Conservation (phyloP, 2,888 invertebrate genomes). For the Cantharis flavilabris region DNA sequence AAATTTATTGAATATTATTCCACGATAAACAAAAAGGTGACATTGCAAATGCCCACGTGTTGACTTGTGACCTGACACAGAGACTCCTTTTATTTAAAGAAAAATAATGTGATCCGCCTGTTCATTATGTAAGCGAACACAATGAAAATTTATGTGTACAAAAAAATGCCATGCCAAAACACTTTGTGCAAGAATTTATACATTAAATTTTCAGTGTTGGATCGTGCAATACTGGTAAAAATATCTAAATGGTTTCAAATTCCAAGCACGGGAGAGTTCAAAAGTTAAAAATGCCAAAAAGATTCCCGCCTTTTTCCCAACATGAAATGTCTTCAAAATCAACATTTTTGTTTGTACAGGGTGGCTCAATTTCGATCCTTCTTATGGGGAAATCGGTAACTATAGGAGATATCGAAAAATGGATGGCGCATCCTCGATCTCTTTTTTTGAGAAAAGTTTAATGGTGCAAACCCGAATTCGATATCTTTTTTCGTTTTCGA, state of each 20-base stretch:
- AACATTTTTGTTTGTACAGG: no score
- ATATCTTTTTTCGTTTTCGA: no score
- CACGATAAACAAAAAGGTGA: neutral
- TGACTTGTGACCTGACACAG: slow-evolving; percentile 8
- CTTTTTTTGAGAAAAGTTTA: no score
- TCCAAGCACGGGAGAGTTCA: neutral
- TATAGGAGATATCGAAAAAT: no score
- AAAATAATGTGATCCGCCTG: neutral
- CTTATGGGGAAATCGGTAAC: no score
- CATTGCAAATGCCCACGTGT: slow-evolving; percentile 10
- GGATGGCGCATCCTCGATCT: no score
- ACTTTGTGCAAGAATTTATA: neutral
- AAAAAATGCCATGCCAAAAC: slow-evolving; percentile 1
- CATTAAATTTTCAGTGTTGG: neutral
- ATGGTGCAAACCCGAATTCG: no score
- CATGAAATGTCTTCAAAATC: no score
- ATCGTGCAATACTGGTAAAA: neutral
- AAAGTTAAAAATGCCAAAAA: no score
- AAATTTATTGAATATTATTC: slow-evolving; percentile 3
- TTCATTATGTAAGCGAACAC: slow-evolving; percentile 10
- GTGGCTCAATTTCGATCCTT: no score
- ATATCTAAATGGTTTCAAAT: neutral
- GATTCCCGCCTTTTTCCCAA: no score
- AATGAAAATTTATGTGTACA: slow-evolving; percentile 5
- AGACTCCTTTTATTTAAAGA: neutral